Evolutionary conservation across 2,113 vertebrate species (phyloP).

Genomic region (human): GRCh38 chr11:16114501-16115000

Average conservation of each 20-base stretch:
- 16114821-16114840: not conserved
- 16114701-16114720: constrained; percentile 24
- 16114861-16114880: not conserved
- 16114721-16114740: not conserved
- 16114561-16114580: not conserved
- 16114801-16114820: constrained; percentile 47
- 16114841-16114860: not conserved
- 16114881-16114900: constrained; percentile 3
- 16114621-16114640: constrained; percentile 43
- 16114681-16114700: not conserved
- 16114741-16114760: not conserved
- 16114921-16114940: not conserved
- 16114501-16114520: not conserved
- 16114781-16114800: constrained; percentile 29
- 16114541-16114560: not conserved
- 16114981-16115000: not conserved
- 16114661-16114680: not conserved
- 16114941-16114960: not conserved
- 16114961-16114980: not conserved
- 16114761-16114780: not conserved
- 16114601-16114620: constrained; percentile 22
- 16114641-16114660: constrained; percentile 17
- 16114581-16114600: constrained; percentile 14
- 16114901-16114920: not conserved
- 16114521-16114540: not conserved